Evolutionary conservation across 2,888 invertebrate species (phyloP).

Genomic region (Lepidochitona cinerea): DNA sequence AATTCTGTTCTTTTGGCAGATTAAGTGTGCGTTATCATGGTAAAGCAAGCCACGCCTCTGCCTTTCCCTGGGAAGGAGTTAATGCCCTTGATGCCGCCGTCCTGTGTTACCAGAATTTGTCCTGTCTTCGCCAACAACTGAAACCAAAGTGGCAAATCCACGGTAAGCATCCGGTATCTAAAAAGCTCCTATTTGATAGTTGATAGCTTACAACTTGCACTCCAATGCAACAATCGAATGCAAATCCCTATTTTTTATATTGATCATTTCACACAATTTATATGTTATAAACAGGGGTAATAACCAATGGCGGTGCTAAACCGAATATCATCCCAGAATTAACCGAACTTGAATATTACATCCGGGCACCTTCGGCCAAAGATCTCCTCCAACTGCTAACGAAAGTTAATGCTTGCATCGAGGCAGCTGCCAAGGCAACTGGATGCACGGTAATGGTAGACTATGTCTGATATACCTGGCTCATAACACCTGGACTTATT

Average conservation of each 20-base stretch:
- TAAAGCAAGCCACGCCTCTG: conserved; percentile 49
- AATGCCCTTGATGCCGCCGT: conserved; percentile 71
- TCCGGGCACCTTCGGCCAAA: conserved; percentile 50
- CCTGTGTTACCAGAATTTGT: conserved; percentile 64
- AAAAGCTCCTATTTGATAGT: too few species aligned
- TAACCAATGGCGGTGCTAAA: conserved; percentile 53
- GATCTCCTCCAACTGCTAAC: conserved; percentile 46
- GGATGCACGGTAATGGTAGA: conserved; percentile 51
- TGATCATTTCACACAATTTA: too few species aligned
- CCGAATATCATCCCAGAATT: conserved; percentile 61
- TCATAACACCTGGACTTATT: too few species aligned
- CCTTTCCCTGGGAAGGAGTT: conserved; percentile 66
- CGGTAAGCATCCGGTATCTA: too few species aligned
- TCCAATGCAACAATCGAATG: too few species aligned
- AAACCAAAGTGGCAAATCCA: conserved; percentile 67
- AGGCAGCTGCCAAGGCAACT: conserved; percentile 59
- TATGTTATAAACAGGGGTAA: conserved; percentile 34
- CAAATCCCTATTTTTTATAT: too few species aligned
- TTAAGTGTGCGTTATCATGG: conserved; percentile 33
- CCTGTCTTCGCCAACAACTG: conserved; percentile 68
- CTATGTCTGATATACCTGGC: too few species aligned
- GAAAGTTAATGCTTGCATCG: conserved; percentile 48
- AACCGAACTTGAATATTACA: conserved; percentile 51
- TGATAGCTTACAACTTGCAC: too few species aligned
- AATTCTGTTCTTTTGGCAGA: too few species aligned